Percentiles rank a stretch among this genome's conserved stretches.
Evolutionary conservation across 2,797 vertebrate genomes (phyloP).

Genomic region (Acipenser oxyrinchus): DNA sequence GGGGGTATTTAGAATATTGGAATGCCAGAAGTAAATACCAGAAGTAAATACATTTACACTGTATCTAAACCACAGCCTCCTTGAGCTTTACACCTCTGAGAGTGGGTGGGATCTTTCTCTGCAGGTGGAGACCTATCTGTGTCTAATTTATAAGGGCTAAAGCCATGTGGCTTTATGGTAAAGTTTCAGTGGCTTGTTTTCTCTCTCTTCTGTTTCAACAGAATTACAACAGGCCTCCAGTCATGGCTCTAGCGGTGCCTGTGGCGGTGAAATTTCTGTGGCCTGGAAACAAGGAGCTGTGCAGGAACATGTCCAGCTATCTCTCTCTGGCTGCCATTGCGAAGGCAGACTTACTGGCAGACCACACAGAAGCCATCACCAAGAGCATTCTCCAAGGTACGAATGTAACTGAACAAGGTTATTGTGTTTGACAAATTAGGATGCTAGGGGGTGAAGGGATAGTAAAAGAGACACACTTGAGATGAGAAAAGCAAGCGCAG

Average conservation of each 20-base stretch:
- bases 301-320: conserved; percentile 90
- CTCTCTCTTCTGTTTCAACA: conserved; percentile 32
- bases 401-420: conserved; percentile 11
- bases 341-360: conserved; percentile 75
- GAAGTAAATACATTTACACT: too few relatives aligned
- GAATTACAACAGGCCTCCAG: conserved; percentile 81
- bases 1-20: not conserved
- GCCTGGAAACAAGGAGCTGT: conserved; percentile 76
- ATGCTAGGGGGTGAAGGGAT: too few relatives aligned
- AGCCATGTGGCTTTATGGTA: not conserved
- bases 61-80: too few relatives aligned
- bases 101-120: too few relatives aligned
- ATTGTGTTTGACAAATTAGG: too few relatives aligned
- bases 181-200: not conserved
- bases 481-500: too few relatives aligned
- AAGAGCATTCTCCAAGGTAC: conserved; percentile 82
- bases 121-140: not conserved
- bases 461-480: too few relatives aligned
- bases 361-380: conserved; percentile 78
- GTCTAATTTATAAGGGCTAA: not conserved
- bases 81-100: not conserved
- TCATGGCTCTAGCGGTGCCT: conserved; percentile 85
- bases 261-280: conserved; percentile 88
- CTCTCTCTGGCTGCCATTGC: conserved; percentile 83
- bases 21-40: too few relatives aligned